Percentiles rank a stretch among this genome's conserved stretches.
Evolutionary conservation across 1,140 invertebrate species (phyloP).

Genomic region (Drosophila punjabiensis): DNA sequence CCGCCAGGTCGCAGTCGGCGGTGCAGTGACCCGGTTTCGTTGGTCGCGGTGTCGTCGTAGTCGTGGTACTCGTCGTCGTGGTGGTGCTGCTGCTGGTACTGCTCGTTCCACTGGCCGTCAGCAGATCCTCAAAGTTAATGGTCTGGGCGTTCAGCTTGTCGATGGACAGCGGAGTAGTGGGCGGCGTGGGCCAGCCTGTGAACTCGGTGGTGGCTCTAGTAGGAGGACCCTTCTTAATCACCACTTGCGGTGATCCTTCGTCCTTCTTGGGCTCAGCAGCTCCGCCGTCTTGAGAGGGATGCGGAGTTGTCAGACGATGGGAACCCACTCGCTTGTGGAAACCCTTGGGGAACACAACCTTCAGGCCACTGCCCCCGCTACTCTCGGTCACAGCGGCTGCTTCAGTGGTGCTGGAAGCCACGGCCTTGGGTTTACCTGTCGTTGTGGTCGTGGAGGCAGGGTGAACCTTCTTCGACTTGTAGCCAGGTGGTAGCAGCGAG

Average conservation of each 20-base stretch:
- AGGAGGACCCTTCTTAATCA: slow-evolving; percentile 93
- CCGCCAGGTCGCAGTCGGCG: slow-evolving; percentile 92
- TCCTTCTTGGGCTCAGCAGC: slow-evolving; percentile 68
- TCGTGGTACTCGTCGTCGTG: slow-evolving; percentile 91
- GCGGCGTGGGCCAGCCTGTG: slow-evolving; percentile 94
- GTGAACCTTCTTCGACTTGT: slow-evolving; percentile 82
- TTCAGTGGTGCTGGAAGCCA: slow-evolving; percentile 63
- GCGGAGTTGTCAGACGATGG: slow-evolving; percentile 88
- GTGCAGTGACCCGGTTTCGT: slow-evolving; percentile 93
- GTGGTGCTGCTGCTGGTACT: slow-evolving; percentile 87
- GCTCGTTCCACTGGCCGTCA: slow-evolving; percentile 57
- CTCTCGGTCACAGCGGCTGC: slow-evolving; percentile 14
- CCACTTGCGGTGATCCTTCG: slow-evolving; percentile 86
- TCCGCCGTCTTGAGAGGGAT: slow-evolving; percentile 58
- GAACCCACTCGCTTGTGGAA: slow-evolving; percentile 89
- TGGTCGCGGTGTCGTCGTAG: slow-evolving; percentile 90
- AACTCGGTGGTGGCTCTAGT: slow-evolving; percentile 94
- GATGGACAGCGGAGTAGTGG: slow-evolving; percentile 93
- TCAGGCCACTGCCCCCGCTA: slow-evolving; percentile 86
- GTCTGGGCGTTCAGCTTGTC: slow-evolving; percentile 92
- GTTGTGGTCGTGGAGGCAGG: slow-evolving; percentile 60
- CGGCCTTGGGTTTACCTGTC: slow-evolving; percentile 50
- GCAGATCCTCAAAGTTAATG: slow-evolving; percentile 80
- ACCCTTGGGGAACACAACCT: slow-evolving; percentile 92
- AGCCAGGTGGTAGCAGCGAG: slow-evolving; percentile 88